Base-by-base conservation (phyloP, 2,888 invertebrate species). In the Erebia ligea region DNA sequence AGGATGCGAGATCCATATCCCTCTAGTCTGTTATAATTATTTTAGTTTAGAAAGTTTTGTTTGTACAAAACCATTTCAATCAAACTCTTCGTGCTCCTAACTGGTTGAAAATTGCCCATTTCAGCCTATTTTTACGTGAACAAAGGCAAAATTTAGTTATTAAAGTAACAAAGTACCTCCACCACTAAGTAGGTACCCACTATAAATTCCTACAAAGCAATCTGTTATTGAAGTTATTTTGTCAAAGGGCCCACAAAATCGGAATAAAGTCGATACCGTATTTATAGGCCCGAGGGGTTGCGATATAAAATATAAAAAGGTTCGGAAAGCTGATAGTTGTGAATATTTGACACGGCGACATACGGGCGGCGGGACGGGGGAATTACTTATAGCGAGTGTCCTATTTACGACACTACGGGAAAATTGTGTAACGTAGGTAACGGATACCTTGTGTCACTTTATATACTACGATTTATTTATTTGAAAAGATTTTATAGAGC, bases 291-390 rank as follows among this genome's bases (percentile, higher is more conserved):
- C 62, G 48, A 21, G 62, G 61, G 62, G 45, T 45, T 13, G 54
- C 42, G 45, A 64, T 69, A 64, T 69, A 69, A 69, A 69, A 64
- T 57, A 62, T 69, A 63, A 63, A 68, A 69, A 69, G 69, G 63
- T 58, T 13, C 48, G 54, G n/a, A 64, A 40, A 64, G 64, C 64
- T 64, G 63, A 64, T 69, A 57, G 68, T 64, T 69, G 63, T 64
- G 63, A 69, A 69, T 69, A 69, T 69, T 69, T 69, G 63, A 69
- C 68, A 40, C 17, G 17, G 17, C 48, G 62, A 64, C 52, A 40
- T 64, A n/a, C 34, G 40, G 52, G 48, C n/a, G 21, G 25, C 19
- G 45, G 40, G 61, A 17, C 9, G 25, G 11, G 34, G 52, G 52
- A 17, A 64, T 52, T 15, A 40, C 52, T 64, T 45, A 61, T 19